Evolutionary conservation across 2,888 invertebrate genomes (phyloP), one percentile per base, ranked within the genome.

Genomic region (Steinernema carpocapsae): DNA sequence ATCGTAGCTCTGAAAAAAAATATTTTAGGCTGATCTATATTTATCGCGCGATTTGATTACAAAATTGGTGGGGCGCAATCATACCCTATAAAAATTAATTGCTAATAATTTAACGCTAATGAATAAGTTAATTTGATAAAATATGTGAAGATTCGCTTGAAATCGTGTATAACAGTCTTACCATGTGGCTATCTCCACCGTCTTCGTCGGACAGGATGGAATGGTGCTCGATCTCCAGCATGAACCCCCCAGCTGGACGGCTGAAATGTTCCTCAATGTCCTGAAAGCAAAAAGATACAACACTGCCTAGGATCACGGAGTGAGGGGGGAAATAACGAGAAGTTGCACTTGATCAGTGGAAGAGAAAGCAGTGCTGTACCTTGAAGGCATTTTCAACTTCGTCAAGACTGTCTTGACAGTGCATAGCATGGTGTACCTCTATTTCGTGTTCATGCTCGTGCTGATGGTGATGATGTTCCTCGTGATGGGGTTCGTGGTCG

Each of bases 141-240:
- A n/a, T n/a, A n/a, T n/a, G n/a, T n/a, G n/a, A n/a, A n/a, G n/a
- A n/a, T n/a, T n/a, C n/a, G n/a, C n/a, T n/a, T n/a, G n/a, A n/a
- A n/a, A n/a, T n/a, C n/a, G n/a, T n/a, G n/a, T n/a, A n/a, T 19
- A 19, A 10, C 48, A 17, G n/a, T 6, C 56, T 56, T 26, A 64
- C 64, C 64, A 64, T 32, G 14, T 64, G 64, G 32, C 32, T 64
- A 1, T 32, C 64, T 14, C 64, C 32, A 7, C 32, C 64, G 19
- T 64, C 64, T 22, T 64, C 64, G 14, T 64, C 64, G 1, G 64
- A 64, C 10, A 37, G 6, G 32, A 64, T 26, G 32, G 64, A 64
- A 14, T 64, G 64, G 19, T 64, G 64, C 19, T 64, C 64, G 14
- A 64, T 32, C 29, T 64, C 64, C 17, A 64, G 32, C 64, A 64